These are phyloP conservation scores for Carabus problematicus DNA, from an alignment of 2,888 invertebrate genomes.

Conservation along the genomic window DNA sequence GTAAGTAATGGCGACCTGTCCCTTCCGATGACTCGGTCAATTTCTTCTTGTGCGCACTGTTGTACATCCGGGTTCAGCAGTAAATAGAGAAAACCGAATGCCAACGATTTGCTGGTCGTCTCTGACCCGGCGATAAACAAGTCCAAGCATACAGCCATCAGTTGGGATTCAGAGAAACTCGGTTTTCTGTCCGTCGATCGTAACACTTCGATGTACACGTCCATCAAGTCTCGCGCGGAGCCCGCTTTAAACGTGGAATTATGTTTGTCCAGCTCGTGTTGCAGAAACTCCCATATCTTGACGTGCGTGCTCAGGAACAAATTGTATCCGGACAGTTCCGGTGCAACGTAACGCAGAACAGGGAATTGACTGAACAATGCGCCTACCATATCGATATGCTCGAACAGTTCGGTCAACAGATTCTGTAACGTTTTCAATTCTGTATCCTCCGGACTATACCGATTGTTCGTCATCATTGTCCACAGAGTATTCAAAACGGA, in stretches of 20 bases:
- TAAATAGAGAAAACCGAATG: constrained; percentile 78
- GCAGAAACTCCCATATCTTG: constrained; percentile 75
- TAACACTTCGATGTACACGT: constrained; percentile 76
- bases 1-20: constrained; percentile 72
- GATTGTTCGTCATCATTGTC: constrained; percentile 82
- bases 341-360: constrained; percentile 72
- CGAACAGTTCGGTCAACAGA: constrained; percentile 74
- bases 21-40: constrained; percentile 75
- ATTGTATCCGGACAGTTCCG: constrained; percentile 78
- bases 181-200: constrained; percentile 65
- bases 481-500: constrained; percentile 82
- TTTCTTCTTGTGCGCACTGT: constrained; percentile 77
- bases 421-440: constrained; percentile 72
- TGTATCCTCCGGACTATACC: constrained; percentile 74
- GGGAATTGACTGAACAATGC: constrained; percentile 83
- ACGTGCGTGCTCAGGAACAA: constrained; percentile 75
- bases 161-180: constrained; percentile 74
- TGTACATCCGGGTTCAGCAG: constrained; percentile 76
- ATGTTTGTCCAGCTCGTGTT: constrained; percentile 74
- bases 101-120: constrained; percentile 81
- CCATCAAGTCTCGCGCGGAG: constrained; percentile 80
- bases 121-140: constrained; percentile 89
- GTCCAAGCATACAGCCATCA: constrained; percentile 82
- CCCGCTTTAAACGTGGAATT: constrained; percentile 68
- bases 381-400: constrained; percentile 82